phyloP scores from a whole-genome alignment of 2,113 vertebrate genomes.

The Boulengeromyrus knoepffleri region DNA sequence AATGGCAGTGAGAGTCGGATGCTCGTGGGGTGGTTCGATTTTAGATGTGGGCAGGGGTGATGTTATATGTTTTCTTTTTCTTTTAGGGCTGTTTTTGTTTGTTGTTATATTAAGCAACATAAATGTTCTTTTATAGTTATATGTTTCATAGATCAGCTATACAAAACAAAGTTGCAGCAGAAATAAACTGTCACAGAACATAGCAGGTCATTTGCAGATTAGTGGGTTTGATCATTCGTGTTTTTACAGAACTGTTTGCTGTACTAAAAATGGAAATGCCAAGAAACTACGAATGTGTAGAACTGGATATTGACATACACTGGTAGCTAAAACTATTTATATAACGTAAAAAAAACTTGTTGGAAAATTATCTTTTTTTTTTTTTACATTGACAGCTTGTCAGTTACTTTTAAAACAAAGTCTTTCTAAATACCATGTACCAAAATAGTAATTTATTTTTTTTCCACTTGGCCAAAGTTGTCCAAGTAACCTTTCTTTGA shows the following conservation, averaged over 20 bases:
- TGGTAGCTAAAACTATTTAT: not conserved
- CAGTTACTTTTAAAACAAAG: conserved; percentile 1
- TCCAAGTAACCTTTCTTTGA: not conserved
- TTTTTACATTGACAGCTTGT: not conserved
- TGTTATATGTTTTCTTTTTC: not conserved
- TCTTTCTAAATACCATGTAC: not conserved
- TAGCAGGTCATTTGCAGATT: not conserved
- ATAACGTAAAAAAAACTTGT: not conserved
- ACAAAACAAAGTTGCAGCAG: not conserved
- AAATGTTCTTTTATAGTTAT: not conserved
- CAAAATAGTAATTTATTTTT: not conserved
- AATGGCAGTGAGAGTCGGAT: not conserved
- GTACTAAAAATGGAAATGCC: not conserved
- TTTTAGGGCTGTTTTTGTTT: not conserved
- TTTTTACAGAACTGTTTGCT: not conserved
- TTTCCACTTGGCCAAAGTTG: not conserved
- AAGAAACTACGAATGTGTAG: not conserved
- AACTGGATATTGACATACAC: not conserved
- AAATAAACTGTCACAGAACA: not conserved
- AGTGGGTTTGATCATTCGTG: not conserved
- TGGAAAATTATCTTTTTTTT: not conserved
- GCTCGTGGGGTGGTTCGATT: not conserved
- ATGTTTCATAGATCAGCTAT: not conserved
- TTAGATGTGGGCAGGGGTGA: not conserved
- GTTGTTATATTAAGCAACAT: not conserved